These are phyloP conservation scores for Paramormyrops hopkinsi DNA, from an alignment of 2,797 vertebrate species.

Conservation along the genomic window DNA sequence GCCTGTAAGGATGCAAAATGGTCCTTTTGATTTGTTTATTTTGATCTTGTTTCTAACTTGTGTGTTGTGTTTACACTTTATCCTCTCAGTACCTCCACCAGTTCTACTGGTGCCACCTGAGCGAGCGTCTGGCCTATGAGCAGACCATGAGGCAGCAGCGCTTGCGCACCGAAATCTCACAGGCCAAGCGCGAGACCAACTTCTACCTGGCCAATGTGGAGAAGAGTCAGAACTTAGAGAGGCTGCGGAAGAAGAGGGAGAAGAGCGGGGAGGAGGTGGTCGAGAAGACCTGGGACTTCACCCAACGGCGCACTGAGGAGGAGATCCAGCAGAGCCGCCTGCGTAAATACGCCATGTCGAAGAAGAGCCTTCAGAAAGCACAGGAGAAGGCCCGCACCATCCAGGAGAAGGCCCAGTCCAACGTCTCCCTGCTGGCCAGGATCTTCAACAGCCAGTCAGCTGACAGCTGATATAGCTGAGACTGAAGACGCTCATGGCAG, in stretches of 20 bases:
- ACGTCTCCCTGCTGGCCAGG: constrained; percentile 69
- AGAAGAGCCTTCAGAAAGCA: constrained; percentile 56
- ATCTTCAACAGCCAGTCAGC: constrained; percentile 66
- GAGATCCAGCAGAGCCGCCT: constrained; percentile 67
- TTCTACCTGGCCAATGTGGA: constrained; percentile 77
- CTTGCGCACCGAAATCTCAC: constrained; percentile 75
- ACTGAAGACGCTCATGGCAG: not conserved
- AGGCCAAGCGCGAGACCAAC: constrained; percentile 80
- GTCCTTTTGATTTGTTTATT: not conserved
- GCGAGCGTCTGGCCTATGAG: constrained; percentile 77
- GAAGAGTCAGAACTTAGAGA: constrained; percentile 65
- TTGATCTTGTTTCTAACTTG: not conserved
- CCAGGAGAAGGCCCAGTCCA: constrained; percentile 61
- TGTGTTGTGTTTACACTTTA: not conserved
- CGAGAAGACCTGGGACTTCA: constrained; percentile 73
- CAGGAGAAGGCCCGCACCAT: constrained; percentile 48
- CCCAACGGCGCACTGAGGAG: constrained; percentile 72
- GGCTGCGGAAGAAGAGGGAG: constrained; percentile 48
- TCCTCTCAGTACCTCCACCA: constrained; percentile 74
- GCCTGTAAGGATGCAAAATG: not conserved
- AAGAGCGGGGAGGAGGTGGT: constrained; percentile 41
- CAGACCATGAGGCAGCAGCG: constrained; percentile 75
- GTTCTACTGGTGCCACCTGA: constrained; percentile 84
- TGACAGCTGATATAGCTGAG: constrained; percentile 22
- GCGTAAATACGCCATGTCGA: constrained; percentile 42